Base-by-base conservation (phyloP, 2,113 vertebrate genomes). In the Pelmatolapia mariae region DNA sequence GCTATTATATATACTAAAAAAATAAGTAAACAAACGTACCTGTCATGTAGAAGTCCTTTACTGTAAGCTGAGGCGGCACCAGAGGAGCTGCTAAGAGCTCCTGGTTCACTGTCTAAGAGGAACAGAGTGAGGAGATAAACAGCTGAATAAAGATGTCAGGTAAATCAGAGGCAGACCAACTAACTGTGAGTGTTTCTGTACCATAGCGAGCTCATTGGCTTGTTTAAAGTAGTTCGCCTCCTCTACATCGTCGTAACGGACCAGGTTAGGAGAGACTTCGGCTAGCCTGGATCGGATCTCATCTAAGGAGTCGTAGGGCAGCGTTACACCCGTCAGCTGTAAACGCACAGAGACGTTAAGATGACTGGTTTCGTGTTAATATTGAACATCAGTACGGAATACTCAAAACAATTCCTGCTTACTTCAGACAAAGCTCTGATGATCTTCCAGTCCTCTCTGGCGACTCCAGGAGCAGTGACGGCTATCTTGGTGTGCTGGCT, bases 31-130 rank as follows among this genome's bases (percentile, higher is more conserved):
- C 36, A 68, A 68, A 68, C 33, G 1, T 10, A 99, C 99, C 99
- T 94, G 99, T 99, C 99, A 99, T 99, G 90, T 99, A 99, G 90
- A 99, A 99, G 94, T 99, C 99, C 93, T 98, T 99, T 86, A 97
- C 97, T 53, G 98, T 96, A 43, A 99, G 94, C 89, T 99, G 99
- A 92, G 98, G 98, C 29, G 99, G 98, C 81, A 99, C 94, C 87
- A 99, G 97, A 84, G 99, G 98, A 88, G 98, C 96, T 56, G 97
- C 94, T 86, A 98, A 95, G 86, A 99, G 94, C 40, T 98, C 95
- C 87, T 99, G 98, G 78, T 98, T 97, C 68, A 97, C 97, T 53
- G 96, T 89, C 98, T 99, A 92, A 57, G 81, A 89, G 53, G 79
- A 84, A 31, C 89, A 68, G 24, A 40, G 16, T 2, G 71, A 81